These are phyloP conservation scores for Nemurella pictetii DNA, from an alignment of 2,888 invertebrate genomes.

Conservation along the genomic window DNA sequence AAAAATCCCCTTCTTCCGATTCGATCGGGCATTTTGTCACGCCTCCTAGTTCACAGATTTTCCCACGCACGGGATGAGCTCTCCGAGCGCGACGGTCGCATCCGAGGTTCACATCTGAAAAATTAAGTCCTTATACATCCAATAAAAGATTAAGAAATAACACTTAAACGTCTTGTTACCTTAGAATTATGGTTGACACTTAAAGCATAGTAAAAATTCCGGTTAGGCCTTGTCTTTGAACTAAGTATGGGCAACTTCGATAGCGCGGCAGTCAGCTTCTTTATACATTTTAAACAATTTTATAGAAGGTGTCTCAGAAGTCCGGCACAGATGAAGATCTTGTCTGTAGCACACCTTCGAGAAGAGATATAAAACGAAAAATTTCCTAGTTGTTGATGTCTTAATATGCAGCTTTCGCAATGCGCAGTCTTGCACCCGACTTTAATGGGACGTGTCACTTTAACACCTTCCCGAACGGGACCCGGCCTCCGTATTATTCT, in stretches of 20 bases:
- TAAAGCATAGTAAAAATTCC: conserved; percentile 9
- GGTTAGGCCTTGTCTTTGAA: conserved; percentile 1
- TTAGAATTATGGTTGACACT: conserved; percentile 19
- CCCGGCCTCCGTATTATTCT: neutral
- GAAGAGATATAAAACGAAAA: neutral
- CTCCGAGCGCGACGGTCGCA: conserved; percentile 16
- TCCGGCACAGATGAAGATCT: neutral
- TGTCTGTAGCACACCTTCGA: neutral
- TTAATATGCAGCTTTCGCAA: neutral
- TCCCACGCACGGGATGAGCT: conserved; percentile 29
- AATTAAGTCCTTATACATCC: conserved; percentile 16
- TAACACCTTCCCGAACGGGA: neutral
- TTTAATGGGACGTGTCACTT: neutral
- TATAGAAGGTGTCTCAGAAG: conserved; percentile 22
- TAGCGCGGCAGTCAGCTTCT: neutral
- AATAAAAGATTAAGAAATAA: conserved; percentile 22
- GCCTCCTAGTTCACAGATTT: conserved; percentile 26
- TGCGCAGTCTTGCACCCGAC: neutral
- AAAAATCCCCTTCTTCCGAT: conserved; percentile 22
- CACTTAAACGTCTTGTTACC: conserved; percentile 22
- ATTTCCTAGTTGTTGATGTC: neutral
- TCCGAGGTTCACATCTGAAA: conserved; percentile 3
- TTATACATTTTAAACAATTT: conserved; percentile 16
- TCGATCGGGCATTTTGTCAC: conserved; percentile 37
- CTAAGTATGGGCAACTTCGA: neutral